phyloP scores from a whole-genome alignment of 2,797 vertebrate genomes.

The Pseudochaenichthys georgianus region DNA sequence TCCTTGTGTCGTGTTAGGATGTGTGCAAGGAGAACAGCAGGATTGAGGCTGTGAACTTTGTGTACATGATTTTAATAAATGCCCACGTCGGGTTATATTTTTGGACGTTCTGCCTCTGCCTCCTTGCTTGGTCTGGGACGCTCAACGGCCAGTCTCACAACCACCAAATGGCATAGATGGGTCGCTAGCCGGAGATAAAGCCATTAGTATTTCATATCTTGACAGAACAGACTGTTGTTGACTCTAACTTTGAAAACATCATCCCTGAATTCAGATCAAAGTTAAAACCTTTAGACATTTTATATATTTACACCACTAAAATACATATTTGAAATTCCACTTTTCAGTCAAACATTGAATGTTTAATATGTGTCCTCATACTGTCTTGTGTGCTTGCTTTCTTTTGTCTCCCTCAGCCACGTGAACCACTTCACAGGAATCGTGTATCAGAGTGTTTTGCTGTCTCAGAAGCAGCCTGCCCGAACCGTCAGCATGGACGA shows the following conservation, averaged over 20 bases:
- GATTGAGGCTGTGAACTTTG: no score
- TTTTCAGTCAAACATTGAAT: conserved; percentile 32
- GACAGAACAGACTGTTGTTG: conserved; percentile 19
- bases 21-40: no score
- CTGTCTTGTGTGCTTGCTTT: conserved; percentile 14
- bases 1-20: no score
- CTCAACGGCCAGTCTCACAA: no score
- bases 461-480: conserved; percentile 88
- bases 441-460: conserved; percentile 93
- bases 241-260: conserved; percentile 37
- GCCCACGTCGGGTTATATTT: no score
- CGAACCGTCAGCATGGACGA: conserved; percentile 90
- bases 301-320: conserved; percentile 41
- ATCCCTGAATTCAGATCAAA: conserved; percentile 29
- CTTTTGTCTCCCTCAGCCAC: conserved; percentile 83
- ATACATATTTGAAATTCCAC: background rate
- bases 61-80: no score
- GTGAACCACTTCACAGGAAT: conserved; percentile 96
- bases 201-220: conserved; percentile 49
- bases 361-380: conserved; percentile 27
- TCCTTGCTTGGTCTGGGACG: no score
- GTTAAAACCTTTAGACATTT: conserved; percentile 32
- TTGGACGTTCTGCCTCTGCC: no score
- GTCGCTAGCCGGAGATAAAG: conserved; percentile 23
- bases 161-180: conserved; percentile 21